Evolutionary conservation across 2,888 invertebrate genomes (phyloP), one percentile per base, ranked within the genome.

Genomic region (Ochropacha duplaris): DNA sequence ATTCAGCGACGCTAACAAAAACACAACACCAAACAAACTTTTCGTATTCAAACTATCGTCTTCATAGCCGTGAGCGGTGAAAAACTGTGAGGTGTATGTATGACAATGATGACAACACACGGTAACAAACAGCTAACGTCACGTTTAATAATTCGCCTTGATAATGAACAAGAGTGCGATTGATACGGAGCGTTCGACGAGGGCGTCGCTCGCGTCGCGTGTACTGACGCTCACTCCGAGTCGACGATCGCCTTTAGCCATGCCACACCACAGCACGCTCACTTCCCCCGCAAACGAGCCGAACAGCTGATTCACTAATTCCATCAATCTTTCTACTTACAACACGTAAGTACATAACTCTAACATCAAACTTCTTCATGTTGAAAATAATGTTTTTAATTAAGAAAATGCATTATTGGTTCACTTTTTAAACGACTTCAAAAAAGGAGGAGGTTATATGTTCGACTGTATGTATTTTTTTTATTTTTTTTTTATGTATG

Each of bases 241-340:
- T 65, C 69, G 67, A 62, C 68, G 66, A 64, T 64, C 68, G 55
- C 61, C 44, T 44, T 19, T 44, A 44, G 61, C 64, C 65, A 57
- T 68, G 68, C 70, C 66, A 72, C 71, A 66, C 65, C 36, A 36
- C 74, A 64, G 61, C 73, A 69, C 72, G 75, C 66, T 74, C 77
- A 76, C 76, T 79, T 78, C 85, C 81, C 78, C 82, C 79, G 71
- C 77, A 69, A 64, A 65, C 72, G 69, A 68, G 57, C 64, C 70
- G 60, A 88, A 88, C 90, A 90, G 90, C 90, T 90, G 90, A 89
- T 88, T 88, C 84, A 82, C 74, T 61, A 59, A 56, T 62, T 65
- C 69, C 69, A 65, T 31, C 31, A 44, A 6, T 44, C 44, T 52
- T 4, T 52, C 52, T 24, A 5, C 24, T 2, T 24, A 4, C 24